Evolutionary conservation across 2,113 vertebrate species (phyloP).

Genomic region (Motacilla alba): DNA sequence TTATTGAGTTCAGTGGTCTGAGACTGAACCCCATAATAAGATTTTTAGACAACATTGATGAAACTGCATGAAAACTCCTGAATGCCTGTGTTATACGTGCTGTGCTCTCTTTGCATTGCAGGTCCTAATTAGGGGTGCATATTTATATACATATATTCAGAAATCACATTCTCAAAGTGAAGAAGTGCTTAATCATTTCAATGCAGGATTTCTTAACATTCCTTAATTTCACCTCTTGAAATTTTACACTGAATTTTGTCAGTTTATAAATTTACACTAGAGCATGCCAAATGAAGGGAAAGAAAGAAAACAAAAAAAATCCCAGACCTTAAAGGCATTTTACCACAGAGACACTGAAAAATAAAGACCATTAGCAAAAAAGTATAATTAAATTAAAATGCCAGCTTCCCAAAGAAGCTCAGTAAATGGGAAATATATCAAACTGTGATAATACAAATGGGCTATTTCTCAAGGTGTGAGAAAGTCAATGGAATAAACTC

Average conservation of each 20-base stretch:
- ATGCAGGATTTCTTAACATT: constrained; percentile 48
- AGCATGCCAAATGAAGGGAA: constrained; percentile 25
- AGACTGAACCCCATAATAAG: background rate
- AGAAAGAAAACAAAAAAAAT: constrained; percentile 15
- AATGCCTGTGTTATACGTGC: background rate
- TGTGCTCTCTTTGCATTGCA: background rate
- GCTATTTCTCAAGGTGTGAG: constrained; percentile 80
- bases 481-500: constrained; percentile 76
- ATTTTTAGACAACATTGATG: background rate
- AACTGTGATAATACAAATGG: constrained; percentile 79
- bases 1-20: background rate
- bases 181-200: constrained; percentile 46
- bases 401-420: constrained; percentile 74
- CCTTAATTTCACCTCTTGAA: constrained; percentile 56
- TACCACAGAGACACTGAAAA: constrained; percentile 80
- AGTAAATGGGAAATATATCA: constrained; percentile 82
- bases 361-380: constrained; percentile 86
- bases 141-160: background rate
- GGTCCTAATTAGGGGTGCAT: background rate
- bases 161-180: constrained; percentile 32
- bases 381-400: constrained; percentile 87
- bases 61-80: background rate
- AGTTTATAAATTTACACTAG: constrained; percentile 82
- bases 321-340: constrained; percentile 65
- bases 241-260: constrained; percentile 79